Conservation (phyloP, 2,113 vertebrate genomes). For the Cygnus atratus region DNA sequence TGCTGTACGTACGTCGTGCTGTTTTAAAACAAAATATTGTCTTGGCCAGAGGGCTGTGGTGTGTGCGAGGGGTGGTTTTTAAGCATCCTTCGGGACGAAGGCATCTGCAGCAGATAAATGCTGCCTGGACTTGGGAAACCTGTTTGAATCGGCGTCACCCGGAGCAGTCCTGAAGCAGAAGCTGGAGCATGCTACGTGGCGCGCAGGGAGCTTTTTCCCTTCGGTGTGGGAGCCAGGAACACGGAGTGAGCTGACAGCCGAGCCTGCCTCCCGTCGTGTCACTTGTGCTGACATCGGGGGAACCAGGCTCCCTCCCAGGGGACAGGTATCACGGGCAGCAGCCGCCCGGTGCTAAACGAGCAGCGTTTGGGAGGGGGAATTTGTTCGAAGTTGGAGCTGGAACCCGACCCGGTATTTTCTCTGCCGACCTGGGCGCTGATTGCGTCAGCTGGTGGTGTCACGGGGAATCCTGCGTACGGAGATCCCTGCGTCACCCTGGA, state of each 20-base stretch:
- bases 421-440: neutral
- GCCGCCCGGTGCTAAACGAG: neutral
- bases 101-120: neutral
- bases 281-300: neutral
- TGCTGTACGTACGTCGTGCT: neutral
- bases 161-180: neutral
- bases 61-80: neutral
- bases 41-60: neutral
- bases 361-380: neutral
- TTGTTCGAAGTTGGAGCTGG: neutral
- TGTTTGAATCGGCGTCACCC: neutral
- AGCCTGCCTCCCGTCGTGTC: neutral
- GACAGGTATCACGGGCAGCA: neutral
- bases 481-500: neutral
- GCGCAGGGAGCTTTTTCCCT: neutral
- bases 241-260: neutral
- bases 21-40: neutral
- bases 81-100: neutral
- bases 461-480: neutral
- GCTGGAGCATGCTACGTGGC: accelerated
- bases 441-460: accelerated
- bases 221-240: neutral
- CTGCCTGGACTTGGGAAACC: neutral
- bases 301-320: neutral
- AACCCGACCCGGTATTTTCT: neutral